Evolutionary conservation across 2,888 invertebrate species (phyloP), one percentile per base, ranked within the genome.

Genomic region (Chrysolina haemoptera): DNA sequence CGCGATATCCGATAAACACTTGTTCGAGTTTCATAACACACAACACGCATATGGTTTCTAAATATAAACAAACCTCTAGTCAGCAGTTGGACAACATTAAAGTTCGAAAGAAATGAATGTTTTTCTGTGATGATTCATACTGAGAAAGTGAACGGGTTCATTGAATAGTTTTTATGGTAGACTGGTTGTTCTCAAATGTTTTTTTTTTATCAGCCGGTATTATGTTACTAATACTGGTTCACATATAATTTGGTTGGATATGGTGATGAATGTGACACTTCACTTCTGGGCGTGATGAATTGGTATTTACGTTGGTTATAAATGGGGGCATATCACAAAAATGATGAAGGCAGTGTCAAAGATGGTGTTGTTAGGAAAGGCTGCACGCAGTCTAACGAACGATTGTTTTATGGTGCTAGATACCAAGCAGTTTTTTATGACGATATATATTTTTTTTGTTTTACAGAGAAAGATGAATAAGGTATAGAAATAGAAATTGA

Each of bases 31-130:
- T 35, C 27, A 22, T 11, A 59, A 35, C 59, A 16, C 59, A n/a
- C 59, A 59, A 35, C 59, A 16, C 59, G 35, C 59, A 59, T 59
- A 59, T 35, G 59, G 27, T 59, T 59, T 59, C 59, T 59, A 59
- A 59, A 59, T 59, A 59, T 59, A 59, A 59, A 59, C 59, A 50
- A 50, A 16, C n/a, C 50, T 50, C 18, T 1, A 50, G 50, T 50
- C 50, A 50, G 50, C 50, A 27, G 27, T 59, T 59, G 59, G 59
- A 59, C 27, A 59, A 59, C 59, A 59, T 59, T 59, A 59, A 1
- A 59, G n/a, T 59, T 59, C 59, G 27, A 59, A 59, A 59, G 59
- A 59, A 59, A 59, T 59, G 35, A 53, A 20, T 0, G 35, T 59
- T 59, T 22, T n/a, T n/a, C n/a, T n/a, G 6, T 16, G 59, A 59